Evolutionary conservation across 1,140 invertebrate species (phyloP), one percentile per base, ranked within the genome.

Genomic region (Ephestia elutella): DNA sequence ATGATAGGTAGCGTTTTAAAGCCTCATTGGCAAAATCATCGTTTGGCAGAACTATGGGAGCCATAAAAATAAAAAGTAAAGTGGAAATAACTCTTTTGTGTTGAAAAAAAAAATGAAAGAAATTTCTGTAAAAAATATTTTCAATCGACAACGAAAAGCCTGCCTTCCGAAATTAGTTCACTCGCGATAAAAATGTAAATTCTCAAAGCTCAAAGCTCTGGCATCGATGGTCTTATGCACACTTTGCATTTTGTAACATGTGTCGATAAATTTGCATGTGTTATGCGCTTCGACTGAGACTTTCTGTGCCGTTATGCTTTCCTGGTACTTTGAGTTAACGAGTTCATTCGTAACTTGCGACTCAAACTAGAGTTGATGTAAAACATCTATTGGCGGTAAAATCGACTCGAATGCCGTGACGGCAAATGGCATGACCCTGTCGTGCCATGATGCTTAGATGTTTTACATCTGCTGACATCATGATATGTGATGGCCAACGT

Each of bases 241-340:
- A 20, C 30, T 55, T 55, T 55, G 28, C 54, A 55, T 55, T 32
- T 44, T 44, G 32, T 55, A 55, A 30, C 28, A 44, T 18, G 54
- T 38, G 54, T 55, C 54, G 54, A 55, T 55, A 32, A 38, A 55
- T 55, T 55, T 55, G 54, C 54, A 55, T 55, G 9, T 35, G 13
- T 55, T 38, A 55, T 55, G 10, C 32, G 15, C 54, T 19, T n/a
- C 32, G 38, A 4, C 15, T 44, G 38, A n/a, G n/a, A 44, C 38
- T 55, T 25, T 44, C 17, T 38, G 5, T 5, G 9, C n/a, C 11
- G 17, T 55, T 55, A 35, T 55, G 54, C 7, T 35, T 18, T 15
- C 54, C 54, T 55, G 54, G 54, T 55, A 55, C 30, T 20, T 2
- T 44, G 5, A 15, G 38, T 44, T 44, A 15, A 15, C 5, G 5